A percentile compares a stretch with the other conserved stretches of the same genome.
Conservation (phyloP, 2,113 vertebrate species). For the Hypanus sabinus region DNA sequence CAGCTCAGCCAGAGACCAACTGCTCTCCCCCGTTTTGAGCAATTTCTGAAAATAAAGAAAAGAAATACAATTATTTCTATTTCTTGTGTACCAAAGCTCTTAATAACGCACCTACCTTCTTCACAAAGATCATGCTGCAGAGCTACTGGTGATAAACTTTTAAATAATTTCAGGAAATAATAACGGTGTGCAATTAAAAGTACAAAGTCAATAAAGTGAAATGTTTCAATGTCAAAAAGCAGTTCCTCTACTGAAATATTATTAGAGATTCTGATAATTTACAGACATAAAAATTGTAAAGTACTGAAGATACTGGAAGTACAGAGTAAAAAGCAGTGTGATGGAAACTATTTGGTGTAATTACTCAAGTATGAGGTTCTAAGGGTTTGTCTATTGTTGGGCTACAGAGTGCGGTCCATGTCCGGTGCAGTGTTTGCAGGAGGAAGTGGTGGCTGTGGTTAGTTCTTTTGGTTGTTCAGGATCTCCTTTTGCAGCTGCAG, state of each 20-base stretch:
- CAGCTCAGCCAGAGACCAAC: constrained; percentile 75
- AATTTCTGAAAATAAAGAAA: constrained; percentile 61
- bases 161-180: background rate
- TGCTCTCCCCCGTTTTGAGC: constrained; percentile 77
- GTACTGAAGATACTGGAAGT: no score
- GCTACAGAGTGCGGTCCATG: no score
- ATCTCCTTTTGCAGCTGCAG: no score
- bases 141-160: background rate
- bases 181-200: background rate
- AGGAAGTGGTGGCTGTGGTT: no score
- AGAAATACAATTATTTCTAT: background rate
- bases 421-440: no score
- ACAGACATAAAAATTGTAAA: background rate
- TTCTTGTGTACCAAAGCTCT: background rate
- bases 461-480: no score
- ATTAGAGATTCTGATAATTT: background rate
- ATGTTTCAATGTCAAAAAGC: background rate
- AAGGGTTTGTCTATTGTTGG: no score
- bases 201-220: no score
- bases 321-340: background rate
- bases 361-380: no score
- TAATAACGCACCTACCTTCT: background rate
- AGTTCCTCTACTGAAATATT: background rate
- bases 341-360: no score
- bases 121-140: background rate